A percentile compares a stretch with the other conserved stretches of the same genome.
Evolutionary conservation across 2,797 vertebrate genomes (phyloP).

Genomic region (Microctenopoma stevenorrisi): DNA sequence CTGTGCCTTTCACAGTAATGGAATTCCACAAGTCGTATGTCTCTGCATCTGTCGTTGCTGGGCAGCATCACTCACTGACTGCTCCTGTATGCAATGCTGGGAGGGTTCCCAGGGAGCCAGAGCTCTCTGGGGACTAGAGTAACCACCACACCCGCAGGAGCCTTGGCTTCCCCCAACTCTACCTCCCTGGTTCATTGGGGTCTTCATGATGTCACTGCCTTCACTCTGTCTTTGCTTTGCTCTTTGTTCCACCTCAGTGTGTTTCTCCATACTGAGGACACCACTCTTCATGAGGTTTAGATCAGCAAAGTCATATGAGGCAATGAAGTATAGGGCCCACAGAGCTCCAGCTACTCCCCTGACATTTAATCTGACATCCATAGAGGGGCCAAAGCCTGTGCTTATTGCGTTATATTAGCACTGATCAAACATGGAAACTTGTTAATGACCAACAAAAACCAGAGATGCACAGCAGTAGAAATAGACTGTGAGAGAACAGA

Average conservation of each 20-base stretch:
- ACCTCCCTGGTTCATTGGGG: slow-evolving; percentile 50
- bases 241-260: slow-evolving; percentile 13
- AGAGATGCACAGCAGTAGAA: slow-evolving; percentile 47
- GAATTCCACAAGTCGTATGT: slow-evolving; percentile 63
- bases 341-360: slow-evolving; percentile 42
- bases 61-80: slow-evolving; percentile 61
- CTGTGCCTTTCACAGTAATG: slow-evolving; percentile 56
- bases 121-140: slow-evolving; percentile 43
- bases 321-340: slow-evolving; percentile 36
- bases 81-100: slow-evolving; percentile 49
- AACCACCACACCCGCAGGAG: slow-evolving; percentile 68
- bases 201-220: slow-evolving; percentile 53
- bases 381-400: slow-evolving; percentile 41
- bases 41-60: slow-evolving; percentile 68
- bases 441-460: slow-evolving; percentile 68
- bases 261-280: slow-evolving; percentile 27
- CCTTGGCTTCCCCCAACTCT: slow-evolving; percentile 48
- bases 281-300: slow-evolving; percentile 58
- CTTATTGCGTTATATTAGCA: slow-evolving; percentile 66
- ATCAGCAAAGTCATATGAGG: slow-evolving; percentile 63
- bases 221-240: neutral
- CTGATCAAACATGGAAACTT: slow-evolving; percentile 73
- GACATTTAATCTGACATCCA: slow-evolving; percentile 64
- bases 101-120: slow-evolving; percentile 61
- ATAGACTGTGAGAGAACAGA: slow-evolving; percentile 54